Percentiles rank a stretch among this genome's conserved stretches.
These are phyloP conservation scores for Urocynchramus pylzowi DNA, from an alignment of 2,113 vertebrate species.

Conservation along the genomic window DNA sequence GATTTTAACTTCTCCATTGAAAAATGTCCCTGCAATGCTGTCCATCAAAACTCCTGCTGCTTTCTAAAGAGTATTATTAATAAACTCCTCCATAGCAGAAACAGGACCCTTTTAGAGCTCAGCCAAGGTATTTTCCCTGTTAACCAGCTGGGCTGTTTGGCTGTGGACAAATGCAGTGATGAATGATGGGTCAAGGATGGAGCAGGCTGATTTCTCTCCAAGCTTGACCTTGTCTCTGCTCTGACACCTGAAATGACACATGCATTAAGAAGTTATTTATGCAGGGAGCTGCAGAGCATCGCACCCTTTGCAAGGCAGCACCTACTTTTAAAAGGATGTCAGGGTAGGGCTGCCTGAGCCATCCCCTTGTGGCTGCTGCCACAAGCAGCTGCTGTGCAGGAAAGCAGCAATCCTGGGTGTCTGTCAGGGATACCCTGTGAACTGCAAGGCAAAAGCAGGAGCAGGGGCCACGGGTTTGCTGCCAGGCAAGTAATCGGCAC, in stretches of 20 bases:
- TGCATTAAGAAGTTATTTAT: slow-evolving; percentile 64
- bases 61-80: slow-evolving; percentile 16
- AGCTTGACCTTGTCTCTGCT: slow-evolving; percentile 61
- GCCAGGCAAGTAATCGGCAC: not conserved
- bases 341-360: not conserved
- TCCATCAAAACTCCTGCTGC: not conserved
- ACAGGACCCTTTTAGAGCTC: slow-evolving; percentile 9
- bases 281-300: not conserved
- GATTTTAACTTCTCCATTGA: slow-evolving; percentile 1
- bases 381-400: not conserved
- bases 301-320: not conserved
- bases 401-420: not conserved
- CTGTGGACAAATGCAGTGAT: slow-evolving; percentile 61
- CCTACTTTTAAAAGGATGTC: not conserved
- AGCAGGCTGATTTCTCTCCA: slow-evolving; percentile 65
- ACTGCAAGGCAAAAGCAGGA: not conserved
- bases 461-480: not conserved
- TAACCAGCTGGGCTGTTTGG: slow-evolving; percentile 40
- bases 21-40: slow-evolving; percentile 13
- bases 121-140: slow-evolving; percentile 13
- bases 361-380: not conserved
- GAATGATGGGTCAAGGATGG: slow-evolving; percentile 64
- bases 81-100: slow-evolving; percentile 39
- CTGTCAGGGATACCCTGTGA: not conserved
- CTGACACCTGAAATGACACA: slow-evolving; percentile 64